These are phyloP conservation scores for Eumerus sabulonum DNA, from an alignment of 2,888 invertebrate genomes.

Conservation along the genomic window DNA sequence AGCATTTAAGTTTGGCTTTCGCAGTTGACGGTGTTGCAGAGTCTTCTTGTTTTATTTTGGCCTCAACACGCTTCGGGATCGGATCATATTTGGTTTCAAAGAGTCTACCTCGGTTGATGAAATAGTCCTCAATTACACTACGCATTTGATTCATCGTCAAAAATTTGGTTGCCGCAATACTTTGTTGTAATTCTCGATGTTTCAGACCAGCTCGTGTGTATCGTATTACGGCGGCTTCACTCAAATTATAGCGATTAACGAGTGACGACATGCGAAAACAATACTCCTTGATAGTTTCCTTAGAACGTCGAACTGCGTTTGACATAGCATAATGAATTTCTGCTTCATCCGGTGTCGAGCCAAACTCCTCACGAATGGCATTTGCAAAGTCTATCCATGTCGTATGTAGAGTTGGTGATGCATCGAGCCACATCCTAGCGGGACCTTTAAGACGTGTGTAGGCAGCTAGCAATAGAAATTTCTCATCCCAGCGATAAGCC, in stretches of 20 bases:
- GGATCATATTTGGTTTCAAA: constrained; percentile 15
- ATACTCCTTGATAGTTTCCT: constrained; percentile 22
- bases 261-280: constrained; percentile 38
- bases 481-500: constrained; percentile 36
- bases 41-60: no score
- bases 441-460: constrained; percentile 20
- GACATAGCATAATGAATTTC: no score
- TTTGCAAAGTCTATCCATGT: no score
- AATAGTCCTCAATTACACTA: constrained; percentile 21
- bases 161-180: no score
- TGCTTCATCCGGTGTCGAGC: constrained; percentile 30
- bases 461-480: constrained; percentile 29
- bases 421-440: no score
- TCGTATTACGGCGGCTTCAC: constrained; percentile 25
- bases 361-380: constrained; percentile 36
- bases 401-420: no score
- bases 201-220: constrained; percentile 34
- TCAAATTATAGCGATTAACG: constrained; percentile 28
- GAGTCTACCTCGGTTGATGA: constrained; percentile 17
- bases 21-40: no score
- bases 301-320: no score
- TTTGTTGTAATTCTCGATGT: no score
- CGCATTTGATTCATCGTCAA: no score
- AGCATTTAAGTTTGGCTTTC: no score
- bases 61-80: no score